These are phyloP conservation scores for Lytechinus pictus DNA, from an alignment of 35 echinoderm and acorn worm species.

Conservation along the genomic window DNA sequence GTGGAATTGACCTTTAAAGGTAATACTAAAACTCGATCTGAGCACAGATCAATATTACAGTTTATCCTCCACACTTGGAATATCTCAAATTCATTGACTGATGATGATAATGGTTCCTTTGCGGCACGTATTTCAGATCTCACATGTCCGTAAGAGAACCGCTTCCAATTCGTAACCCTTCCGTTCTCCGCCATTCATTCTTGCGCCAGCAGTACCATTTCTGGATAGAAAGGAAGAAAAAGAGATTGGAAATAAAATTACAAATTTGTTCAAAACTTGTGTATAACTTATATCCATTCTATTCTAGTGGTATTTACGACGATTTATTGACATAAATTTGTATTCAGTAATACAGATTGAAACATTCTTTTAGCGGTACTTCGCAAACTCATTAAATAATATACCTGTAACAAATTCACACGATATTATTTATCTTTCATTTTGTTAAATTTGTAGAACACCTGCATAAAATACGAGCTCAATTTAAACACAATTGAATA, in stretches of 20 bases:
- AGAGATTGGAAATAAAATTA: not conserved
- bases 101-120: not conserved
- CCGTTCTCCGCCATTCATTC: conserved; percentile 32
- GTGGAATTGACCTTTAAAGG: no score
- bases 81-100: not conserved
- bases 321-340: not conserved
- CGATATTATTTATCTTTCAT: not conserved
- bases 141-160: conserved; percentile 40
- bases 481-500: not conserved
- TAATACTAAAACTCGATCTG: not conserved
- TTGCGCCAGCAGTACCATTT: conserved; percentile 44
- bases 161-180: conserved; percentile 16
- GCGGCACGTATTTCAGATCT: not conserved
- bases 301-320: no score
- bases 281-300: no score
- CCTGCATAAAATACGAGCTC: not conserved
- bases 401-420: not conserved
- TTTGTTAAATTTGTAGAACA: not conserved
- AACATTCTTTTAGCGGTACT: no score
- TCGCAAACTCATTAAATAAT: no score
- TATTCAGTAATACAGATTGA: not conserved
- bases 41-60: not conserved
- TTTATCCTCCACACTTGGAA: not conserved
- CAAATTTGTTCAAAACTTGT: not conserved
- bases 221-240: not conserved